Base-by-base conservation (phyloP, 2,888 invertebrate genomes). In the Dascillus cervinus region DNA sequence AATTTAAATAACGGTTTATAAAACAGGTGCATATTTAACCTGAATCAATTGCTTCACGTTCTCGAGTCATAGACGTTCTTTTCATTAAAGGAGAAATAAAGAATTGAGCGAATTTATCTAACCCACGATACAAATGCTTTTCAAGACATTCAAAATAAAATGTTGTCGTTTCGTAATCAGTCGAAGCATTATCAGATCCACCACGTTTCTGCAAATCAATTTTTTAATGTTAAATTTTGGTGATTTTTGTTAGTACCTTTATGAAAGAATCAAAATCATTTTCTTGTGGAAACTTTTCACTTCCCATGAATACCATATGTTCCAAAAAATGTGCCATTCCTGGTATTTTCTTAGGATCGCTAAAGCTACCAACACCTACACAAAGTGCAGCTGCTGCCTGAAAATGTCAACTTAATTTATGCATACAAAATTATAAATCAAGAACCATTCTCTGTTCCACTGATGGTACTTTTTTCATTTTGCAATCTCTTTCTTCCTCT, bases 271-370 rank as follows among this genome's bases (percentile, higher is more conserved):
- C 87, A 53, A 88, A 86, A 44, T 80, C 82, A 60, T 89, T 89
- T 66, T 92, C 91, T 56, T 77, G 72, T 4, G 84, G 88, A 60
- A 82, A 92, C 57, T 89, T 91, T 53, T 82, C 74, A 45, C 88
- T 90, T 15, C 92, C 94, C 91, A 92, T 92, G 56, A 91, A 94
- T 11, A 94, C 82, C 91, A 94, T 88, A 59, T 89, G 89, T 52
- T 89, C 89, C 2, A 89, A 70, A 58, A 89, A 88, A 60, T 89
- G 89, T 1, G 88, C 85, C 58, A 89, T 61, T 0, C 89, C 89
- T 46, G 81, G 85, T 32, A 87, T 77, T 50, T 73, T 71, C 4
- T 68, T 62, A 0, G 87, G 87, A 63, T 89, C 87, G 51, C 81
- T 81, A 64, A 85, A 89, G 50, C 75, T 75, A 24, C 89, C 88